Evolutionary conservation across 2,888 invertebrate genomes (phyloP).

Genomic region (Mycalesis mineus): DNA sequence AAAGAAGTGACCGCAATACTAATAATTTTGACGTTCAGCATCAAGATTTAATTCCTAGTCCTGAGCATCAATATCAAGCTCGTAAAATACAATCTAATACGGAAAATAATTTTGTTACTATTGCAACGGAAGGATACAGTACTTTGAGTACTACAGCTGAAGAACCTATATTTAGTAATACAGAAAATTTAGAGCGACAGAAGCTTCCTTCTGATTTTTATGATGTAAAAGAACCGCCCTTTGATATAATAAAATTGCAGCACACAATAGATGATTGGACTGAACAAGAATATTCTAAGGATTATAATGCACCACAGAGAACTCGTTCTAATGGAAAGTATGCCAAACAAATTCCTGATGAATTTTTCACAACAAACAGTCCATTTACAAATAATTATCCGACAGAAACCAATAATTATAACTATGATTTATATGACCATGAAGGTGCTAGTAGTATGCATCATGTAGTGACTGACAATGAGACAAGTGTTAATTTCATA

Average conservation of each 20-base stretch:
- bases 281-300: conserved; percentile 82
- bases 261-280: conserved; percentile 93
- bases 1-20: conserved; percentile 43
- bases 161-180: conserved; percentile 39
- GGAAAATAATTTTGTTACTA: conserved; percentile 39
- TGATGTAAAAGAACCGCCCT: conserved; percentile 75
- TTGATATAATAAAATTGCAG: conserved; percentile 86
- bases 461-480: conserved; percentile 57
- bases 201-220: conserved; percentile 62
- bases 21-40: conserved; percentile 51
- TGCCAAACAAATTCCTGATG: conserved; percentile 87
- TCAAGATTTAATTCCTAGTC: conserved; percentile 47
- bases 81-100: conserved; percentile 69
- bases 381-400: conserved; percentile 56
- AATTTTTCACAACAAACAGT: conserved; percentile 83
- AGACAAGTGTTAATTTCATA: conserved; percentile 39
- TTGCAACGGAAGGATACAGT: conserved; percentile 46
- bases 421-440: conserved; percentile 66
- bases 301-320: conserved; percentile 65
- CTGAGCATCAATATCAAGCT: conserved; percentile 60
- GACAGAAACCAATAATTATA: conserved; percentile 51
- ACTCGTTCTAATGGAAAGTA: conserved; percentile 77
- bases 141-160: conserved; percentile 50
- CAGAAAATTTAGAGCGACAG: conserved; percentile 71
- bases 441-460: conserved; percentile 70